phyloP scores from a whole-genome alignment of 2,888 invertebrate genomes.

The Sussaba pulchella region DNA sequence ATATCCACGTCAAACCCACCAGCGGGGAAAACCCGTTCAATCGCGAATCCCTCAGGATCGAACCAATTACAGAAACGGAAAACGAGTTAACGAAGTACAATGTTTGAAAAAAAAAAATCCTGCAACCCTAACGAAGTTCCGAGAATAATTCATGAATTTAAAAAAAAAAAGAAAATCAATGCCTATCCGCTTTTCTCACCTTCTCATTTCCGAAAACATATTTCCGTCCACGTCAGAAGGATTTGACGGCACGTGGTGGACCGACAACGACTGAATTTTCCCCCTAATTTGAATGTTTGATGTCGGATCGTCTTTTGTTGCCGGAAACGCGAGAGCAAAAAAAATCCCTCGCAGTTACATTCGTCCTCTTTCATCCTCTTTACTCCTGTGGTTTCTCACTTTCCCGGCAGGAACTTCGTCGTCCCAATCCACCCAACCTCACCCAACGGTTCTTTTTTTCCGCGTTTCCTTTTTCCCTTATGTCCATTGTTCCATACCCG shows the following conservation, averaged over 20 bases:
- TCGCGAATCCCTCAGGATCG: too few species aligned
- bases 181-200: not conserved
- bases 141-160: slow-evolving; percentile 15
- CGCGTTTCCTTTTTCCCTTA: slow-evolving; percentile 72
- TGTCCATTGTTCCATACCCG: slow-evolving; percentile 76
- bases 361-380: slow-evolving; percentile 51
- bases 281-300: slow-evolving; percentile 79
- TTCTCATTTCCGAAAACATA: not conserved
- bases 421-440: slow-evolving; percentile 37
- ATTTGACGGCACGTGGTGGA: slow-evolving; percentile 22
- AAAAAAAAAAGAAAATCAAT: not conserved
- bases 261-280: slow-evolving; percentile 39
- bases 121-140: slow-evolving; percentile 1
- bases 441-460: slow-evolving; percentile 56
- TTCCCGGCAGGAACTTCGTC: slow-evolving; percentile 57
- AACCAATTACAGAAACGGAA: not conserved
- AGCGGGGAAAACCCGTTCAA: too few species aligned
- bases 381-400: slow-evolving; percentile 42
- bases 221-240: slow-evolving; percentile 3
- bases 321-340: slow-evolving; percentile 65
- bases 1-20: too few species aligned
- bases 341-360: slow-evolving; percentile 74
- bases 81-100: not conserved
- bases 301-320: slow-evolving; percentile 77
- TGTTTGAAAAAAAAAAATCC: not conserved